Evolutionary conservation across 2,113 vertebrate genomes (phyloP).

Genomic region (Menura novaehollandiae): DNA sequence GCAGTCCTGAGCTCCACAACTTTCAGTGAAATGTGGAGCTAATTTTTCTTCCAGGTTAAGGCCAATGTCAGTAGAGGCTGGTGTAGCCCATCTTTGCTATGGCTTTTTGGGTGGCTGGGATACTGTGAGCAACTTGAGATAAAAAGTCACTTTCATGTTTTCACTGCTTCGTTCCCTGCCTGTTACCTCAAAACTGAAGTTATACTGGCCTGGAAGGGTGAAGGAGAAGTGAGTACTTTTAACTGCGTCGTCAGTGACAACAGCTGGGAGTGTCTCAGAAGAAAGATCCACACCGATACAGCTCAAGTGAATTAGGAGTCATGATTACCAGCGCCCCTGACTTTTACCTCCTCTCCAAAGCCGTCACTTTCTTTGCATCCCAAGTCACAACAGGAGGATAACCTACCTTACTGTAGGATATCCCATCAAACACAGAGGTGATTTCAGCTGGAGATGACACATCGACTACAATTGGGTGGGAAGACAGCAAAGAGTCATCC

Average conservation of each 20-base stretch:
- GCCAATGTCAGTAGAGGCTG: neutral
- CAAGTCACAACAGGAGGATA: neutral
- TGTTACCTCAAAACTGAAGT: neutral
- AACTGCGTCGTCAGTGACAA: neutral
- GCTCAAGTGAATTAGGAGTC: neutral
- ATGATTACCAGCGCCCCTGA: neutral
- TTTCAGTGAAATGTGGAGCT: neutral
- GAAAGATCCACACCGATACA: neutral
- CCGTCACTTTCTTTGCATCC: neutral
- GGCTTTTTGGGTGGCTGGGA: neutral
- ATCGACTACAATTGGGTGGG: constrained; percentile 86
- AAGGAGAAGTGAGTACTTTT: neutral
- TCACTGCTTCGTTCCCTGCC: neutral
- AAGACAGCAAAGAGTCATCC: constrained; percentile 88
- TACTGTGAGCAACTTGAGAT: neutral
- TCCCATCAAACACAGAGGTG: constrained; percentile 95
- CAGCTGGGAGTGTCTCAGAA: neutral
- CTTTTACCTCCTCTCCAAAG: neutral
- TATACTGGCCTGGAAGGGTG: neutral
- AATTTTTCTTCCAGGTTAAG: neutral
- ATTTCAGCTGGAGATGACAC: constrained; percentile 91
- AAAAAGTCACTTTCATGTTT: neutral
- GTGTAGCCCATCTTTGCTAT: neutral
- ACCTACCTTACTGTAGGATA: constrained; percentile 95
- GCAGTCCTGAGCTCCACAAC: neutral